phyloP scores from a whole-genome alignment of 2,113 vertebrate genomes.

The Lynx canadensis region DNA sequence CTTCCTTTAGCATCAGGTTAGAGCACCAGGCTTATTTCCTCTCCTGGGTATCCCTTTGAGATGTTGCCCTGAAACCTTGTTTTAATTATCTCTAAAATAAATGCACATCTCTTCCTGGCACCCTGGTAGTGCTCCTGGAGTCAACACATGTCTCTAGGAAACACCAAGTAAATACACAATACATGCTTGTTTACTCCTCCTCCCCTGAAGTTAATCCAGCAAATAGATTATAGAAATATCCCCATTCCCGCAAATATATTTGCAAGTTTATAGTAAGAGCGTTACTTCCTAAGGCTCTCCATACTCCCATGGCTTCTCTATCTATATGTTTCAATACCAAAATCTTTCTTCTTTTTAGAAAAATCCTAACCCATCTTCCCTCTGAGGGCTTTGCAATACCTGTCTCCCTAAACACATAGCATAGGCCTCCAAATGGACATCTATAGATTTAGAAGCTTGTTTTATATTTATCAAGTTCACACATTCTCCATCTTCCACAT shows the following conservation, averaged over 20 bases:
- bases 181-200: not conserved
- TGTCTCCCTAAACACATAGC: not conserved
- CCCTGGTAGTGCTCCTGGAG: not conserved
- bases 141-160: not conserved
- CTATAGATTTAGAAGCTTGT: conserved; percentile 15
- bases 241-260: conserved; percentile 4
- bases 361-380: not conserved
- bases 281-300: not conserved
- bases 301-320: not conserved
- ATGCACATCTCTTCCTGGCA: not conserved
- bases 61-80: not conserved
- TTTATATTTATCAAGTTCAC: conserved; percentile 67
- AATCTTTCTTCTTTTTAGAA: not conserved
- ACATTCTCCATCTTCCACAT: conserved; percentile 64
- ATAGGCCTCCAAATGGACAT: not conserved
- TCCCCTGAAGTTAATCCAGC: not conserved
- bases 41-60: not conserved
- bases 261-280: not conserved
- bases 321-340: not conserved
- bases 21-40: not conserved
- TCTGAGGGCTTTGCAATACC: not conserved
- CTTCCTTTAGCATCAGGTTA: not conserved
- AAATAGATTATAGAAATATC: not conserved
- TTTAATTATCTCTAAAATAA: not conserved
- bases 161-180: not conserved